Conservation (phyloP, 2,888 invertebrate genomes). For the Phragmatobia fuliginosa region DNA sequence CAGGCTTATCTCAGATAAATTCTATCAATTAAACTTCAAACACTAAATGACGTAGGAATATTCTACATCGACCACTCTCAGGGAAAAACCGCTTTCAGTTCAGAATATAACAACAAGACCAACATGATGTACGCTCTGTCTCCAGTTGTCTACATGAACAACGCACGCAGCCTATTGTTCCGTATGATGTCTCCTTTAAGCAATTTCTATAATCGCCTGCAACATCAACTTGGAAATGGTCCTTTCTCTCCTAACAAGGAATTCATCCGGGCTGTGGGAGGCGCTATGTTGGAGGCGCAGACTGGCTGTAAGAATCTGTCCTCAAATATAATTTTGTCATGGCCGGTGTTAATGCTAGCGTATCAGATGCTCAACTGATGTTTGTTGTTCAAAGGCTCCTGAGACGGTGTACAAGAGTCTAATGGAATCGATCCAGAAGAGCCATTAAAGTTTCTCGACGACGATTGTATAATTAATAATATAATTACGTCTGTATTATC, state of each 20-base stretch:
- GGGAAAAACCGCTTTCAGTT: slow-evolving; percentile 72
- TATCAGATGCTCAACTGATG: slow-evolving; percentile 84
- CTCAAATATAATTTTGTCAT: slow-evolving; percentile 88
- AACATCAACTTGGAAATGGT: slow-evolving; percentile 64
- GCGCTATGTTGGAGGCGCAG: slow-evolving; percentile 69
- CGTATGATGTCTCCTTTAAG: slow-evolving; percentile 75
- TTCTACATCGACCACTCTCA: slow-evolving; percentile 75
- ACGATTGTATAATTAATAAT: slow-evolving; percentile 45
- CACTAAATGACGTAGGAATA: no score
- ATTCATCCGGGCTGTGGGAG: slow-evolving; percentile 67
- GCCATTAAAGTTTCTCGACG: slow-evolving; percentile 33
- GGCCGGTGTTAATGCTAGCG: slow-evolving; percentile 86
- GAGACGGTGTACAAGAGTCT: slow-evolving; percentile 71
- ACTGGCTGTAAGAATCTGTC: slow-evolving; percentile 84
- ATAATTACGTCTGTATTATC: slow-evolving; percentile 49
- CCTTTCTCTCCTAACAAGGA: slow-evolving; percentile 70
- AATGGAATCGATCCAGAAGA: slow-evolving; percentile 68
- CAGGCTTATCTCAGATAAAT: no score
- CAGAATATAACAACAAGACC: slow-evolving; percentile 77
- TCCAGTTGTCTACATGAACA: slow-evolving; percentile 79
- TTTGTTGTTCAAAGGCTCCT: slow-evolving; percentile 80
- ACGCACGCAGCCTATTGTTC: slow-evolving; percentile 76
- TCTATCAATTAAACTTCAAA: no score
- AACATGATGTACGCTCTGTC: slow-evolving; percentile 75
- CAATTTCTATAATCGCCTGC: slow-evolving; percentile 61